phyloP scores from a whole-genome alignment of 2,888 invertebrate genomes.

The Cosmia trapezina region DNA sequence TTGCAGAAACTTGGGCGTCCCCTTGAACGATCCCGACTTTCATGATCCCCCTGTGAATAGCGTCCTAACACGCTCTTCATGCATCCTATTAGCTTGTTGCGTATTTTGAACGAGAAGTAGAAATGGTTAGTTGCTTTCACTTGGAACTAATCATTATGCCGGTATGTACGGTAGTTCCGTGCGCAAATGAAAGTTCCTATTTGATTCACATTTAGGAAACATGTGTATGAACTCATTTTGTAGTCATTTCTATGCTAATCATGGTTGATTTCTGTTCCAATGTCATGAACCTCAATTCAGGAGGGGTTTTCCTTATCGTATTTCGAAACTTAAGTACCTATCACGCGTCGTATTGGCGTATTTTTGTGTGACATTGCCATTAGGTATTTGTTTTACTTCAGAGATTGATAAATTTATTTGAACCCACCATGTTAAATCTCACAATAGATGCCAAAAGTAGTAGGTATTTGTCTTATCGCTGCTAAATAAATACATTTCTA shows the following conservation, averaged over 20 bases:
- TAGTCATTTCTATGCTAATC: conserved; percentile 59
- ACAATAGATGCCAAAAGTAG: conserved; percentile 8
- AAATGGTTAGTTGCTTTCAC: conserved; percentile 78
- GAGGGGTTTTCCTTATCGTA: conserved; percentile 51
- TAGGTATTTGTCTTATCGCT: conserved; percentile 35
- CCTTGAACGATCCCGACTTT: conserved; percentile 49
- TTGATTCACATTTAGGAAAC: conserved; percentile 74
- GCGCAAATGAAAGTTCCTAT: conserved; percentile 82
- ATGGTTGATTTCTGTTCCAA: conserved; percentile 48
- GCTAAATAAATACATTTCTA: conserved; percentile 26
- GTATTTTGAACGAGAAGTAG: conserved; percentile 41
- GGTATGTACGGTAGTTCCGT: conserved; percentile 80
- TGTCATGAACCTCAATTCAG: conserved; percentile 34
- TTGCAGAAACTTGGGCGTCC: conserved; percentile 60
- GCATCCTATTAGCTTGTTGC: conserved; percentile 43
- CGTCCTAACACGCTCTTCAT: conserved; percentile 42
- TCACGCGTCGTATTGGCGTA: conserved; percentile 15
- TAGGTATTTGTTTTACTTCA: conserved; percentile 15
- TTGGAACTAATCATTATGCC: conserved; percentile 82
- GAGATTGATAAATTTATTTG: conserved; percentile 33
- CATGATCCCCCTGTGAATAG: conserved; percentile 47
- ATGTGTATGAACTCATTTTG: conserved; percentile 61
- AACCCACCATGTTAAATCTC: conserved; percentile 24
- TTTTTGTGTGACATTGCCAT: neutral
- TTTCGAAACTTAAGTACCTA: conserved; percentile 37